Percentiles rank a stretch among this genome's conserved stretches.
phyloP scores from a whole-genome alignment of 1,140 invertebrate species.

The Drosophila kikkawai region DNA sequence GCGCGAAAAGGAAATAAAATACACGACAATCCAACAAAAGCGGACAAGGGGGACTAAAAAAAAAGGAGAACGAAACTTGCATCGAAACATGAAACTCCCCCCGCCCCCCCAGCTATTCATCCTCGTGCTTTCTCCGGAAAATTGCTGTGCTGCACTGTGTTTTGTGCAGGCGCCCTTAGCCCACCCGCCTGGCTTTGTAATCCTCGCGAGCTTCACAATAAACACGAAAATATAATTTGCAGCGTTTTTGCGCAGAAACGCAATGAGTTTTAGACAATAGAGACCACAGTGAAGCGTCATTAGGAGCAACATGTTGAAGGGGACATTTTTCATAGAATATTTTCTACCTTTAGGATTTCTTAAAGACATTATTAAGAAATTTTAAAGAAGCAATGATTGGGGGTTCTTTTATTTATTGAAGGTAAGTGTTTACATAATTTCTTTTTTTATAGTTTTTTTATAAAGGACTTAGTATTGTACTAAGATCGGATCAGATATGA shows the following conservation, averaged over 20 bases:
- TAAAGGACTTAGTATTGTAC: too few species aligned
- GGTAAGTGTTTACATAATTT: background rate
- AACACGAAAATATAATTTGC: slow-evolving; percentile 83
- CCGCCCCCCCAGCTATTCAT: background rate
- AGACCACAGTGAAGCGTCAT: slow-evolving; percentile 14
- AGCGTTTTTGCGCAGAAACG: slow-evolving; percentile 58
- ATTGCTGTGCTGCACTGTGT: slow-evolving; percentile 26
- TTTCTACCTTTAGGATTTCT: too few species aligned
- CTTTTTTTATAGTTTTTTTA: background rate
- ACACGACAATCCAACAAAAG: slow-evolving; percentile 57
- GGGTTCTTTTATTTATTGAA: background rate
- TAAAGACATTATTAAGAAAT: background rate
- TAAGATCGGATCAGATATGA: too few species aligned
- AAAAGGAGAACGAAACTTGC: slow-evolving; percentile 30
- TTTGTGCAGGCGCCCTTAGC: slow-evolving; percentile 17
- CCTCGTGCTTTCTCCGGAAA: slow-evolving; percentile 28
- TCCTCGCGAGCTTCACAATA: slow-evolving; percentile 79
- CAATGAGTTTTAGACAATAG: slow-evolving; percentile 57
- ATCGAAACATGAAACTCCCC: slow-evolving; percentile 54
- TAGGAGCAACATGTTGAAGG: background rate
- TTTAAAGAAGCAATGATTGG: background rate
- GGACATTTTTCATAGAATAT: background rate
- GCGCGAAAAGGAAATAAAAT: slow-evolving; percentile 71
- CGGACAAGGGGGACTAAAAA: slow-evolving; percentile 12
- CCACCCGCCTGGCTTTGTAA: slow-evolving; percentile 55